phyloP scores from a whole-genome alignment of 2,797 vertebrate genomes.

The Danio kyathit region DNA sequence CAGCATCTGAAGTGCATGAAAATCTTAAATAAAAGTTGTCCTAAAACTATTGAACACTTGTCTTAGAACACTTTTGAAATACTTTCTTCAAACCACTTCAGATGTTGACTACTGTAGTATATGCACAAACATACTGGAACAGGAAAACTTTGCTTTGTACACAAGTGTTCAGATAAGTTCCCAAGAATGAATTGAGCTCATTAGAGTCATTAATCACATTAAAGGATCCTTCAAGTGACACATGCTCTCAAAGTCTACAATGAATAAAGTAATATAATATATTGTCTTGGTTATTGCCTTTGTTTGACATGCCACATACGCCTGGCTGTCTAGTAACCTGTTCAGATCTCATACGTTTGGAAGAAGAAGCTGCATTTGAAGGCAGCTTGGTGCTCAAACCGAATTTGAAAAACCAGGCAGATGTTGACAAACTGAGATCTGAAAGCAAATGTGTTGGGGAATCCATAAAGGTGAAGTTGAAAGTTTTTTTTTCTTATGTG shows the following conservation, averaged over 20 bases:
- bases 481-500: neutral
- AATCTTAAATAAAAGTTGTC: no score
- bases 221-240: no score
- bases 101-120: no score
- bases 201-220: no score
- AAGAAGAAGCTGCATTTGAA: neutral
- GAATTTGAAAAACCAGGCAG: slow-evolving; percentile 17
- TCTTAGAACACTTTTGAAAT: no score
- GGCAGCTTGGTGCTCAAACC: slow-evolving; percentile 7
- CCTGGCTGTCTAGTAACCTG: neutral
- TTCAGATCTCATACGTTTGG: neutral
- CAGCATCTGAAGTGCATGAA: no score
- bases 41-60: no score
- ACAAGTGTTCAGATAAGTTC: no score
- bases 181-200: no score
- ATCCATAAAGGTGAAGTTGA: neutral
- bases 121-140: no score
- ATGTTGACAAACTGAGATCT: slow-evolving; percentile 7
- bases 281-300: neutral
- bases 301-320: neutral
- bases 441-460: slow-evolving; percentile 4
- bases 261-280: neutral
- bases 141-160: no score
- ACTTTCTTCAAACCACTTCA: no score
- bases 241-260: neutral